Evolutionary conservation across 2,888 invertebrate genomes (phyloP).

Genomic region (Papilio protenor): DNA sequence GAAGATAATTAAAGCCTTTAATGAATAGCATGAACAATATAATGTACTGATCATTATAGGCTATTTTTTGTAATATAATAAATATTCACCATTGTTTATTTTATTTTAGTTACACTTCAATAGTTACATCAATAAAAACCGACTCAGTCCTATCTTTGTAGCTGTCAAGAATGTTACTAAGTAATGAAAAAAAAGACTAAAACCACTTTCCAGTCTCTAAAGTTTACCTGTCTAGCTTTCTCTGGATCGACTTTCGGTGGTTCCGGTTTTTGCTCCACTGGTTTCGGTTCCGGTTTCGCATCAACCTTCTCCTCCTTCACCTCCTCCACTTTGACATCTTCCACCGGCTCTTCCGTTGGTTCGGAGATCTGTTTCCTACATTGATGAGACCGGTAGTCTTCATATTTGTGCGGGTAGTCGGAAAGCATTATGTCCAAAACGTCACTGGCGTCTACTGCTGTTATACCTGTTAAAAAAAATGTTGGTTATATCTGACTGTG

Average conservation of each 20-base stretch:
- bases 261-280: slow-evolving; percentile 64
- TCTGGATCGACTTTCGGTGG: slow-evolving; percentile 68
- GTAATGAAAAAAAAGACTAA: neutral
- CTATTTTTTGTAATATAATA: too few relatives aligned
- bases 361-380: slow-evolving; percentile 77
- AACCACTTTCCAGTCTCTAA: neutral
- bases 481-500: neutral
- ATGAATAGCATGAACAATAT: too few relatives aligned
- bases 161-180: too few relatives aligned
- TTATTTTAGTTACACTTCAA: too few relatives aligned
- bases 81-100: too few relatives aligned
- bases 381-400: slow-evolving; percentile 92
- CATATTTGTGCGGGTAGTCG: slow-evolving; percentile 97
- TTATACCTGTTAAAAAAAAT: slow-evolving; percentile 85
- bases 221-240: slow-evolving; percentile 72
- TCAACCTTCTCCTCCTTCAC: slow-evolving; percentile 53
- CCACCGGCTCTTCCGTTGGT: slow-evolving; percentile 46
- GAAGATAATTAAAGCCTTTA: too few relatives aligned
- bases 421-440: slow-evolving; percentile 97
- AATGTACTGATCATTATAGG: too few relatives aligned
- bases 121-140: too few relatives aligned
- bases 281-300: slow-evolving; percentile 60
- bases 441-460: slow-evolving; percentile 95
- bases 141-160: too few relatives aligned
- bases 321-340: slow-evolving; percentile 50